Percentiles rank a stretch among this genome's conserved stretches.
These are phyloP conservation scores for Belonocnema kinseyi DNA, from an alignment of 1,140 invertebrate species.

Conservation along the genomic window DNA sequence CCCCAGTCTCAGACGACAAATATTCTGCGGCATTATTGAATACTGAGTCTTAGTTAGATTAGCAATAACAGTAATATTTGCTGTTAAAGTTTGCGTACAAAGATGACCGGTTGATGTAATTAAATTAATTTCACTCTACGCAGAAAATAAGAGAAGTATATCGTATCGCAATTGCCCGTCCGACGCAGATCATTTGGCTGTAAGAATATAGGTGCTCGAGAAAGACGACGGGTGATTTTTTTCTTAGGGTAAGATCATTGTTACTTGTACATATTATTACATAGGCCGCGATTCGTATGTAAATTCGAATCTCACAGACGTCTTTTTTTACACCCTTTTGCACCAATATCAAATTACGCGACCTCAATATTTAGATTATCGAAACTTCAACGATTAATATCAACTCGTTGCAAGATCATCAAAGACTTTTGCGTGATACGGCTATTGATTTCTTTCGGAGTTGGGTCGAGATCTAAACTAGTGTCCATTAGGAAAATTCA, in stretches of 20 bases:
- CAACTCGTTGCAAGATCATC: background rate
- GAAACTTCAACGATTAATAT: background rate
- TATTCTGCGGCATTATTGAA: no score
- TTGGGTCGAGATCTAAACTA: background rate
- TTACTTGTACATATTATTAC: conserved; percentile 44
- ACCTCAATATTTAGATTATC: background rate
- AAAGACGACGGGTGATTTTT: conserved; percentile 34
- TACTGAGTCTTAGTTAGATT: no score
- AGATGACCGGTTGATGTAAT: background rate
- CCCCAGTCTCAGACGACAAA: no score
- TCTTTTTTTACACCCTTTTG: conserved; percentile 1
- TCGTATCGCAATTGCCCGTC: background rate
- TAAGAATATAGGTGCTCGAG: conserved; percentile 36
- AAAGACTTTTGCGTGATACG: conserved; percentile 5
- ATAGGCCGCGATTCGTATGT: conserved; percentile 39
- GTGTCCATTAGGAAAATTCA: no score
- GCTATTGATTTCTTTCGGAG: conserved; percentile 1
- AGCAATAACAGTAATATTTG: no score
- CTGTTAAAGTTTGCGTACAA: background rate
- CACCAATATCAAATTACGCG: conserved; percentile 13
- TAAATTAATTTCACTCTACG: background rate
- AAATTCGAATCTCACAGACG: conserved; percentile 28
- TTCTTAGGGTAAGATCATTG: conserved; percentile 30
- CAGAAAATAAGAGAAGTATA: background rate
- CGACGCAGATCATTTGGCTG: background rate